Percentiles rank a stretch among this genome's conserved stretches.
Evolutionary conservation across 64 coral and sea anemone genomes (phyloP).

Genomic region (Dendrophyllia cribrosa): DNA sequence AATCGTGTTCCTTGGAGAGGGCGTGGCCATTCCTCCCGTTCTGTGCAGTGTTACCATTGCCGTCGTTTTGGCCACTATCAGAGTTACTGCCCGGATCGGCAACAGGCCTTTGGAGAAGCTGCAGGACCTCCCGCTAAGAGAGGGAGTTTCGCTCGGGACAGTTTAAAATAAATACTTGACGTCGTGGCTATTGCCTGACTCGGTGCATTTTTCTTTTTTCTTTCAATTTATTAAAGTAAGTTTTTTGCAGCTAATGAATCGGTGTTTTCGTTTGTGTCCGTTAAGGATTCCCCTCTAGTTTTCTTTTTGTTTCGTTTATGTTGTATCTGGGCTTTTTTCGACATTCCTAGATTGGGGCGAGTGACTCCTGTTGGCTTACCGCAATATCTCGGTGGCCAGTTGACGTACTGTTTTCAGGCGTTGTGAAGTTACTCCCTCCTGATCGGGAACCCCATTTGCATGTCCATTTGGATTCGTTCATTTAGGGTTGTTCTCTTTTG

Average conservation of each 20-base stretch:
- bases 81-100: neutral
- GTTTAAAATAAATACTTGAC: neutral
- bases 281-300: neutral
- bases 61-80: neutral
- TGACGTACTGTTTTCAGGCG: no score
- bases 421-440: constrained; percentile 28
- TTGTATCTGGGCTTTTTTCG: neutral
- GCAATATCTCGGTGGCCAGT: no score
- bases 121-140: neutral
- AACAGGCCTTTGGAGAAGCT: neutral
- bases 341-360: no score
- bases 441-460: constrained; percentile 7
- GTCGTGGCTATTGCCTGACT: neutral
- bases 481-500: no score
- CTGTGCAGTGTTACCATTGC: neutral
- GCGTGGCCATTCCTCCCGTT: neutral
- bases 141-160: neutral
- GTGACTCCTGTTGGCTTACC: no score
- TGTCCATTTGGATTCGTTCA: no score
- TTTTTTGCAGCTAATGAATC: neutral
- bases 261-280: neutral
- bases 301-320: neutral
- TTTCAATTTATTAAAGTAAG: no score
- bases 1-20: neutral
- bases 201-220: neutral